Conservation (phyloP, 2,888 invertebrate species). For the Leuctra nigra region DNA sequence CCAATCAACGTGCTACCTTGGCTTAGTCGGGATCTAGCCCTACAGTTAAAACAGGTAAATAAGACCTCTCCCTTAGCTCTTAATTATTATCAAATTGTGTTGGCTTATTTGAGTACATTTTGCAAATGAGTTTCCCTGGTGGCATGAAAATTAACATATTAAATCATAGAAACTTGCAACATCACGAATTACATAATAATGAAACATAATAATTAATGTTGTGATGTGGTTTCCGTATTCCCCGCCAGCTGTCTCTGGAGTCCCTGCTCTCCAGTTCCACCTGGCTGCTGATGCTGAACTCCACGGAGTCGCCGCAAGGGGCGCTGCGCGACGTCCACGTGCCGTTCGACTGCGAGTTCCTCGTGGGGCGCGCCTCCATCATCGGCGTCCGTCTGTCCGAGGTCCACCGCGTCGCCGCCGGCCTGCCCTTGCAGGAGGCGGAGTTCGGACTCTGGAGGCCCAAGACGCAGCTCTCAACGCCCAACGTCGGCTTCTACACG, state of each 20-base stretch:
- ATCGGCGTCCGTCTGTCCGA: neutral
- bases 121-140: no score
- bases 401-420: constrained; percentile 5
- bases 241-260: neutral
- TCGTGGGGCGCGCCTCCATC: neutral
- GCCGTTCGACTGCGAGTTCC: constrained; percentile 10
- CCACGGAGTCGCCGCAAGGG: neutral
- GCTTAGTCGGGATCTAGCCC: no score
- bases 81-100: no score
- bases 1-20: no score
- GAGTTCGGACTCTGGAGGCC: neutral
- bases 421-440: neutral
- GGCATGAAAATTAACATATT: no score
- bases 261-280: neutral
- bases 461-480: neutral
- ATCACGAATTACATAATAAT: no score
- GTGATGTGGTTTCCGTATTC: no score
- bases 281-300: neutral
- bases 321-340: neutral
- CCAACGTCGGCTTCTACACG: neutral
- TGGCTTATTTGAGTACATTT: no score
- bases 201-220: no score
- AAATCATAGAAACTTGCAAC: no score
- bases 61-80: no score
- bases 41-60: no score